Conservation (phyloP, 1,140 invertebrate species). For the Harpegnathos saltator region DNA sequence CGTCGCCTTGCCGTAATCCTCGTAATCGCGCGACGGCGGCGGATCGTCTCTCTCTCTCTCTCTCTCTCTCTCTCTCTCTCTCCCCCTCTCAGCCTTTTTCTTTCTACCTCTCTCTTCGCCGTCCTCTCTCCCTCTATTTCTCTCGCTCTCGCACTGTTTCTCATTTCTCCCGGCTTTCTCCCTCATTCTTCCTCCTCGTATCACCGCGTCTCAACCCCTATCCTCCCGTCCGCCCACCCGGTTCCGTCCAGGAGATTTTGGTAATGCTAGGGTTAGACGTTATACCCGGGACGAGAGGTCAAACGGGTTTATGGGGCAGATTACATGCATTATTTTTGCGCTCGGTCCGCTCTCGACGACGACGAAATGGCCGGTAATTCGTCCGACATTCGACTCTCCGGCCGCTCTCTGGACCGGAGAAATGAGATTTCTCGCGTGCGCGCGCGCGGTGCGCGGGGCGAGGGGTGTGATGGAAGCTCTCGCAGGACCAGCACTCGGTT, state of each 20-base stretch:
- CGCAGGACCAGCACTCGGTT: background rate
- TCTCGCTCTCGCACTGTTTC: constrained; percentile 31
- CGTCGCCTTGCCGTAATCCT: constrained; percentile 77
- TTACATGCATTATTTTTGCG: constrained; percentile 81
- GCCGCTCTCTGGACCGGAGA: constrained; percentile 2
- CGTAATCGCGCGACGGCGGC: constrained; percentile 72
- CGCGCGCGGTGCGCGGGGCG: too few species aligned
- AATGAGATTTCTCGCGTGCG: constrained; percentile 55
- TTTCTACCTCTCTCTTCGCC: background rate
- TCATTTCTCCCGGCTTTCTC: constrained; percentile 30
- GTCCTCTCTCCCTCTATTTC: background rate
- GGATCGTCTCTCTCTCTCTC: background rate
- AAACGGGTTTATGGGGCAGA: constrained; percentile 79
- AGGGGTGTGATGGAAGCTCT: constrained; percentile 16
- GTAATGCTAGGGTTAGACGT: constrained; percentile 81
- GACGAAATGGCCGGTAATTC: constrained; percentile 73
- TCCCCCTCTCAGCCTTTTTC: background rate
- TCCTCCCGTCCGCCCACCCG: constrained; percentile 25
- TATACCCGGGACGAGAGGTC: constrained; percentile 75
- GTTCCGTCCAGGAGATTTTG: constrained; percentile 74
- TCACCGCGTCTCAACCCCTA: constrained; percentile 45
- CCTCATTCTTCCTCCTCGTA: constrained; percentile 36
- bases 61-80: background rate
- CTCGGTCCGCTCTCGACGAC: constrained; percentile 51
- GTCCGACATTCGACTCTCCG: constrained; percentile 43